Percentiles rank a stretch among this genome's conserved stretches.
phyloP scores from a whole-genome alignment of 2,113 vertebrate species.

The Eulemur rufifrons region DNA sequence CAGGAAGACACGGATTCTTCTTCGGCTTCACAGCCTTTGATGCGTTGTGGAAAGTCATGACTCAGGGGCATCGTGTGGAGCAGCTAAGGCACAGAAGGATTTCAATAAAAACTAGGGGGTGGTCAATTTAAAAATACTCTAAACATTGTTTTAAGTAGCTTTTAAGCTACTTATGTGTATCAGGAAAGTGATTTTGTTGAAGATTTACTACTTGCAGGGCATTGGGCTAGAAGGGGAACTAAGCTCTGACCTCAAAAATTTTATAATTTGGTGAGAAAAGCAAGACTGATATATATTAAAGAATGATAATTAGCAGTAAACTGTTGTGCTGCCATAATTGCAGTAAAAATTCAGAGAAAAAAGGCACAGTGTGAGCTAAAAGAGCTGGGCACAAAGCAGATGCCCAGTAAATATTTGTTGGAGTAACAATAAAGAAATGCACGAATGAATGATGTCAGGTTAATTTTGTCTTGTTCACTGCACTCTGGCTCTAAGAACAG shows the following conservation, averaged over 20 bases:
- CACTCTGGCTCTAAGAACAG: neutral
- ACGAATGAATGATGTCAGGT: neutral
- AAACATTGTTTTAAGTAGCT: slow-evolving; percentile 4
- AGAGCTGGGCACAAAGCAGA: neutral
- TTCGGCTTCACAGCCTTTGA: slow-evolving; percentile 10
- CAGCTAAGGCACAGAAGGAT: slow-evolving; percentile 25
- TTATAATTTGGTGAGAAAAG: neutral
- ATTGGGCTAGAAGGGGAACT: neutral
- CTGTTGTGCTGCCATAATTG: neutral
- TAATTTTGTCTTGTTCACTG: slow-evolving; percentile 6
- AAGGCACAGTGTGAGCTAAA: neutral
- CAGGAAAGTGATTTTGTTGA: neutral
- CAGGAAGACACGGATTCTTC: slow-evolving; percentile 33
- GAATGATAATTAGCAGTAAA: neutral
- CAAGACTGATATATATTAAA: neutral
- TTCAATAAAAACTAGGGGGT: neutral
- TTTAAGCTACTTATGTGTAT: neutral
- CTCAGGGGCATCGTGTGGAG: neutral
- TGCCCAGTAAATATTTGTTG: neutral
- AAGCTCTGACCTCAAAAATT: neutral
- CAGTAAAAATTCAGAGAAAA: neutral
- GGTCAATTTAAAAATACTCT: neutral
- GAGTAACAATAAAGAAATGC: neutral
- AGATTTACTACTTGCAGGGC: neutral
- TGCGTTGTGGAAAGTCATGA: neutral